phyloP scores from a whole-genome alignment of 2,113 vertebrate species.

The Tympanuchus pallidicinctus region DNA sequence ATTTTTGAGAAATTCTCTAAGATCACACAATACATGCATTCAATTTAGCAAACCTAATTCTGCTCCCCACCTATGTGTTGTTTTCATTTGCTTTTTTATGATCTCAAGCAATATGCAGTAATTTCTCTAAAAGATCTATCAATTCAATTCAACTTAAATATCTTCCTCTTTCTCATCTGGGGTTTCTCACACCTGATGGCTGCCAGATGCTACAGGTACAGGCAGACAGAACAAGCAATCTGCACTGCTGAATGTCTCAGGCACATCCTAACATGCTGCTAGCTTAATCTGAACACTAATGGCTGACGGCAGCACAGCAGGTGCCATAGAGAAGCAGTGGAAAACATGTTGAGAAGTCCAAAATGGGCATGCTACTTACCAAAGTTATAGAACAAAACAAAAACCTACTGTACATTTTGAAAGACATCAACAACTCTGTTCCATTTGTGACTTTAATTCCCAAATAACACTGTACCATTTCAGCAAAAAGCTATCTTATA shows the following conservation, averaged over 20 bases:
- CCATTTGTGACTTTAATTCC: background rate
- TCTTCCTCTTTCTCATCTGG: background rate
- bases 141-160: background rate
- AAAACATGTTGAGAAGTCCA: background rate
- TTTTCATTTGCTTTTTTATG: background rate
- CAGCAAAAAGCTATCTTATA: background rate
- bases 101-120: background rate
- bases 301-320: slow-evolving; percentile 48
- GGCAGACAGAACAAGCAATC: slow-evolving; percentile 38
- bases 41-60: background rate
- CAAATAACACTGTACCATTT: background rate
- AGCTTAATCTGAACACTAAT: slow-evolving; percentile 32
- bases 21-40: background rate
- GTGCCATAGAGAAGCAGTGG: slow-evolving; percentile 13
- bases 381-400: background rate
- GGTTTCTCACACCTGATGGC: slow-evolving; percentile 47
- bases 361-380: background rate
- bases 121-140: background rate
- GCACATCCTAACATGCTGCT: slow-evolving; percentile 9
- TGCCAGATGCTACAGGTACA: slow-evolving; percentile 63
- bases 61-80: background rate
- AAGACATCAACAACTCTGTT: background rate
- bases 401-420: background rate
- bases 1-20: background rate
- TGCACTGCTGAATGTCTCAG: background rate